Percentiles rank a stretch among this genome's conserved stretches.
phyloP scores from a whole-genome alignment of 64 coral and sea anemone genomes.

The Montipora sp. region DNA sequence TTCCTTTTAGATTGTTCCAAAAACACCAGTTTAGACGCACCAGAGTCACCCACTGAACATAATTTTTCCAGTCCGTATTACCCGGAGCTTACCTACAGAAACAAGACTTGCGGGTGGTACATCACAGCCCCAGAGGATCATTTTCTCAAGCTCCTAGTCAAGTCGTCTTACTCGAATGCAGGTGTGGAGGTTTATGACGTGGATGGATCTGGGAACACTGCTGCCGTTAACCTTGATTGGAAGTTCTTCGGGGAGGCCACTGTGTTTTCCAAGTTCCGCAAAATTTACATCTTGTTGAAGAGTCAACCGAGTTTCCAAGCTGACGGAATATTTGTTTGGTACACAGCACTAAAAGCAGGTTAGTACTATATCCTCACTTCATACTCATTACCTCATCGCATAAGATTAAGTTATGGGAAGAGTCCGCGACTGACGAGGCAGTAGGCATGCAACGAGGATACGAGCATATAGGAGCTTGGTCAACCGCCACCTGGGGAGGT shows the following conservation, averaged over 20 bases:
- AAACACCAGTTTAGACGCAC: conserved; percentile 13
- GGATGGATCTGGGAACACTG: neutral
- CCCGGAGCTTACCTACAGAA: neutral
- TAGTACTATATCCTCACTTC: neutral
- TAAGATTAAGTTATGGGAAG: no score
- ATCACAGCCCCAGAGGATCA: conserved; percentile 21
- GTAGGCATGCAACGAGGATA: no score
- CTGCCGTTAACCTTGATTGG: neutral
- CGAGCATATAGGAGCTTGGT: no score
- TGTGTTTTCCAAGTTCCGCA: conserved; percentile 19
- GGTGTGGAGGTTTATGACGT: conserved; percentile 23
- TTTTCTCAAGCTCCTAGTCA: neutral
- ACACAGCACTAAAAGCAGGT: conserved; percentile 2
- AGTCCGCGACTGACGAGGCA: no score
- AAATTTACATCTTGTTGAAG: conserved; percentile 8
- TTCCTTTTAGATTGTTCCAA: neutral
- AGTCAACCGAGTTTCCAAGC: neutral
- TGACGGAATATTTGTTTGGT: neutral
- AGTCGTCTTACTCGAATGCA: neutral
- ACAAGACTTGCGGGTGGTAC: conserved; percentile 24
- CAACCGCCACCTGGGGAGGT: no score
- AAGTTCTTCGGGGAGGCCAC: neutral
- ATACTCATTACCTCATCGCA: no score
- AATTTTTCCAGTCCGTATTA: conserved; percentile 48
- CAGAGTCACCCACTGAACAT: neutral